Percentiles rank a stretch among this genome's conserved stretches.
Conservation (phyloP, 2,888 invertebrate species). For the Punctoribates punctum region DNA sequence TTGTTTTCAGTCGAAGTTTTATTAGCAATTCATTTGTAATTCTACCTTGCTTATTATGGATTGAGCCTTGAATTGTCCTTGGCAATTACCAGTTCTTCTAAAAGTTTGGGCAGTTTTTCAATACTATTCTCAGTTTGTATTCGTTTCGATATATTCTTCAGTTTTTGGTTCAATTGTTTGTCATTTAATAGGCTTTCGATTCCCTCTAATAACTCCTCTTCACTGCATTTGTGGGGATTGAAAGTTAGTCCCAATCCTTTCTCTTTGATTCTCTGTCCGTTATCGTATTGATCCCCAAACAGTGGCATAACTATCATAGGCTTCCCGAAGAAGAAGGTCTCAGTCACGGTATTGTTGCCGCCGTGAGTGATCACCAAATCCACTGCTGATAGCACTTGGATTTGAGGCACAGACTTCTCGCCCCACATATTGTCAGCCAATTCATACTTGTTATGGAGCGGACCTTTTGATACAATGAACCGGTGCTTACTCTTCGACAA, state of each 20-base stretch:
- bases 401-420: slow-evolving; percentile 32
- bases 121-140: no score
- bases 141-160: neutral
- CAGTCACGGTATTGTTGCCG: slow-evolving; percentile 40
- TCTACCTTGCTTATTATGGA: neutral
- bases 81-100: neutral
- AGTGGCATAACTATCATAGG: slow-evolving; percentile 38
- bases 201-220: neutral
- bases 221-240: neutral
- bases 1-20: no score
- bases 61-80: slow-evolving; percentile 12
- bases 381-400: slow-evolving; percentile 25
- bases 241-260: neutral
- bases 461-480: slow-evolving; percentile 41
- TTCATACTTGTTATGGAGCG: slow-evolving; percentile 32
- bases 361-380: slow-evolving; percentile 43
- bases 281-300: slow-evolving; percentile 41
- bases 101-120: no score
- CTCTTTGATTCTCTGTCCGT: slow-evolving; percentile 37
- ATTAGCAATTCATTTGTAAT: no score
- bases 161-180: neutral
- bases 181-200: neutral
- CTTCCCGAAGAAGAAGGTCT: slow-evolving; percentile 27
- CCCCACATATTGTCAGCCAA: slow-evolving; percentile 43
- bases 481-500: slow-evolving; percentile 32